Evolutionary conservation across 2,888 invertebrate species (phyloP).

Genomic region (Epinotia brunnichana): DNA sequence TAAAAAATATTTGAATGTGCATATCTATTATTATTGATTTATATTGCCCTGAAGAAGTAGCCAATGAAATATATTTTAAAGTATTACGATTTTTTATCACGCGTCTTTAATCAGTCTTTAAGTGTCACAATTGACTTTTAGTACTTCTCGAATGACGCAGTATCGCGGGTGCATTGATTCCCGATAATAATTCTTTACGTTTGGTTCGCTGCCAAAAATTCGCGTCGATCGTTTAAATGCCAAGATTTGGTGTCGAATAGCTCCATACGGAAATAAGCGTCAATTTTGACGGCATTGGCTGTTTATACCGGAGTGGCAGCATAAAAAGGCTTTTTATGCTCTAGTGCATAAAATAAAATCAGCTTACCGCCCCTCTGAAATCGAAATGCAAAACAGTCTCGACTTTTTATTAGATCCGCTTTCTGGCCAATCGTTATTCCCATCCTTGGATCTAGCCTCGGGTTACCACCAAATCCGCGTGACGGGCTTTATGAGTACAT

Average conservation of each 20-base stretch:
- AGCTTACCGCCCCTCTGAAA: background rate
- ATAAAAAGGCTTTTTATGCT: too few relatives aligned
- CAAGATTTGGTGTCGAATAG: constrained; percentile 16
- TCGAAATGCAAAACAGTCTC: too few relatives aligned
- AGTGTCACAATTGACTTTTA: background rate
- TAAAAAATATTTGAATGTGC: too few relatives aligned
- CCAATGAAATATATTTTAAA: too few relatives aligned
- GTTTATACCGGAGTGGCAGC: background rate
- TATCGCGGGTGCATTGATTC: constrained; percentile 15
- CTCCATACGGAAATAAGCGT: constrained; percentile 21
- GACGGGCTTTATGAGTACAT: background rate
- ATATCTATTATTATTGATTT: too few relatives aligned
- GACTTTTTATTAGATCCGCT: too few relatives aligned
- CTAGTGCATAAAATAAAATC: background rate
- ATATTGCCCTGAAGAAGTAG: too few relatives aligned
- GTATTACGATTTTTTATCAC: too few relatives aligned
- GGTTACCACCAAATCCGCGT: background rate
- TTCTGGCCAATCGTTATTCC: too few relatives aligned
- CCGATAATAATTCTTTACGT: constrained; percentile 19
- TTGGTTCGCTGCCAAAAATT: constrained; percentile 37
- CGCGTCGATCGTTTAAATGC: constrained; percentile 11
- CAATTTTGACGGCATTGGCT: background rate
- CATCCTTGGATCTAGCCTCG: too few relatives aligned
- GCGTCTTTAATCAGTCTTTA: background rate
- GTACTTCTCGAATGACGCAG: background rate